Evolutionary conservation across 2,888 invertebrate genomes (phyloP), one percentile per base, ranked within the genome.

Genomic region (Yponomeuta evonymella): DNA sequence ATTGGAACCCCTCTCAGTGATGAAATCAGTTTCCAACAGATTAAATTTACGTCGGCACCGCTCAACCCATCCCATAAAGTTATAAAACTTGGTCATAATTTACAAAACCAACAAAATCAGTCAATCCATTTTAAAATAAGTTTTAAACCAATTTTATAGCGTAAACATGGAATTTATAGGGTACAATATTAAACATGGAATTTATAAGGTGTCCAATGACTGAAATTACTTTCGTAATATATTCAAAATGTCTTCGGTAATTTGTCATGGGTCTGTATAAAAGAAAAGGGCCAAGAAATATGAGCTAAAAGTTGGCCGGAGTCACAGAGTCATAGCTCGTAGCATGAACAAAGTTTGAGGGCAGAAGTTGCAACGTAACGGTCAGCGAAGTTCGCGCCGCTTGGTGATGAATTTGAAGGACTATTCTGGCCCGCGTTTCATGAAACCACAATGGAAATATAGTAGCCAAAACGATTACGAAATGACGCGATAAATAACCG

Each of bases 301-400:
- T 12, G 33, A n/a, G n/a, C 33, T 30, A 6, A 65, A 65, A 65
- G 65, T 65, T 65, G 30, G 65, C 5, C 29, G 12, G 33, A 65
- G 65, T 33, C 65, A 11, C 33, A 30, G 12, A 65, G 65, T 65
- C 12, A 30, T 65, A 65, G 51, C 65, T 65, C 65, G 64, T 30
- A 64, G 12, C 33, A 65, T 65, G 65, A 65, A 65, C 65, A 29
- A 65, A 65, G 65, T 65, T 65, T 65, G 33, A 65, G 65, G 65
- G 33, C 29, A 29, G 33, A 30, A 65, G 33, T 30, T 12, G 33
- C 65, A 30, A 29, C 30, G 65, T 29, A 65, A 11, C 29, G 65
- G 65, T 65, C 65, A 65, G 33, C 65, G 33, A 65, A 30, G 30
- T 65, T 65, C 33, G 33, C 33, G 30, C 51, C 51, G 51, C 51